Percentiles rank a stretch among this genome's conserved stretches.
Conservation (phyloP, 2,888 invertebrate genomes). For the Tetrapedia diversipes region DNA sequence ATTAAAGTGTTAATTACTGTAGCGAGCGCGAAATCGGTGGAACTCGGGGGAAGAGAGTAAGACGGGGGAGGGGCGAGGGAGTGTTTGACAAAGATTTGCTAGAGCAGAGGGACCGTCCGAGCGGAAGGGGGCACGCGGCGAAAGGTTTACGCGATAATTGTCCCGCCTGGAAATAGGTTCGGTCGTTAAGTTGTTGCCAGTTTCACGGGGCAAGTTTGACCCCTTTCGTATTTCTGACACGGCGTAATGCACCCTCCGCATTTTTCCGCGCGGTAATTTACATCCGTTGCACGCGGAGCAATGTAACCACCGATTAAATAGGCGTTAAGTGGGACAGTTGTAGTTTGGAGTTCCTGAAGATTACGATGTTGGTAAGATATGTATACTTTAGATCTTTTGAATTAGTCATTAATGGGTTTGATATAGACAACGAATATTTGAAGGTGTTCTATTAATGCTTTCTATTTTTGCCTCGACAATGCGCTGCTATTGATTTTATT, state of each 20-base stretch:
- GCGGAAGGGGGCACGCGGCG: constrained; percentile 8
- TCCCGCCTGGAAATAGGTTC: constrained; percentile 67
- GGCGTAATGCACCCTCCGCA: constrained; percentile 25
- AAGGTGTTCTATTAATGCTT: too few species aligned
- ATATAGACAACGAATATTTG: too few species aligned
- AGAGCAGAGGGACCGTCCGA: constrained; percentile 17
- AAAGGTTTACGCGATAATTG: constrained; percentile 58
- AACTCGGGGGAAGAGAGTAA: not conserved
- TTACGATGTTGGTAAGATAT: too few species aligned
- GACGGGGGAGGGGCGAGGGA: constrained; percentile 20
- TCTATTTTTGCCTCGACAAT: too few species aligned
- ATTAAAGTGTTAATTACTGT: constrained; percentile 53
- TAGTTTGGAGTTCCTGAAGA: too few species aligned
- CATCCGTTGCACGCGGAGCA: constrained; percentile 13
- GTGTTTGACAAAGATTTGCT: constrained; percentile 39
- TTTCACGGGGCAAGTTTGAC: constrained; percentile 49
- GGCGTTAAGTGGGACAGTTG: too few species aligned
- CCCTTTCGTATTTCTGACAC: constrained; percentile 58
- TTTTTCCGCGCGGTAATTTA: constrained; percentile 47
- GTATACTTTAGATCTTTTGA: too few species aligned
- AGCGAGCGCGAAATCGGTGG: constrained; percentile 23
- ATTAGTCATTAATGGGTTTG: too few species aligned
- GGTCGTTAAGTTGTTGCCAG: constrained; percentile 60
- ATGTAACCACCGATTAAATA: constrained; percentile 1
- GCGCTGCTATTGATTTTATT: too few species aligned